Percentiles rank a stretch among this genome's conserved stretches.
These are phyloP conservation scores for Drosophila anomalata DNA, from an alignment of 2,888 invertebrate genomes.

Conservation along the genomic window DNA sequence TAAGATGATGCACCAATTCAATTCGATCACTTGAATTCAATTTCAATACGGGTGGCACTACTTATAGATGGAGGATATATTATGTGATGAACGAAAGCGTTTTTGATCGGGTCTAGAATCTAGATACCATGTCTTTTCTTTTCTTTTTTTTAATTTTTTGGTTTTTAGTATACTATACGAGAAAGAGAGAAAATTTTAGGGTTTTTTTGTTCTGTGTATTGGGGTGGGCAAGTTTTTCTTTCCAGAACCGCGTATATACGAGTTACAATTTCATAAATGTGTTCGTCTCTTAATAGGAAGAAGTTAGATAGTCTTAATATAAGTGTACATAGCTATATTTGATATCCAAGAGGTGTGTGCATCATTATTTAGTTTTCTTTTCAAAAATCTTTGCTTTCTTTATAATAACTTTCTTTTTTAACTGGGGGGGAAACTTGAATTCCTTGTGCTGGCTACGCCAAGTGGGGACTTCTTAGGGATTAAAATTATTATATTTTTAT, in stretches of 20 bases:
- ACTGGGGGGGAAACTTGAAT: slow-evolving; percentile 47
- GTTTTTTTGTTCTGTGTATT: slow-evolving; percentile 13
- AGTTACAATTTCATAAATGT: slow-evolving; percentile 27
- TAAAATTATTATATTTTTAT: slow-evolving; percentile 1
- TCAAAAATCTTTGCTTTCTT: slow-evolving; percentile 6
- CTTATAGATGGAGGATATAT: slow-evolving; percentile 33
- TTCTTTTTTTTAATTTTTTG: slow-evolving; percentile 1
- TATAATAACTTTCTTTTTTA: slow-evolving; percentile 11
- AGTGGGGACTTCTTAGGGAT: slow-evolving; percentile 36
- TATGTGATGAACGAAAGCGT: slow-evolving; percentile 23
- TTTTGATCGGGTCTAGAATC: slow-evolving; percentile 6
- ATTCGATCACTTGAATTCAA: slow-evolving; percentile 12
- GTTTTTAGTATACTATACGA: slow-evolving; percentile 13
- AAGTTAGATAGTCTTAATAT: slow-evolving; percentile 72
- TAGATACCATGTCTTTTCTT: slow-evolving; percentile 30
- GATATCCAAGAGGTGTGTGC: slow-evolving; percentile 75
- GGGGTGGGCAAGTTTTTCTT: slow-evolving; percentile 64
- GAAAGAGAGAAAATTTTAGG: slow-evolving; percentile 27
- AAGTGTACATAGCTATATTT: slow-evolving; percentile 64
- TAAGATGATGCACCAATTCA: slow-evolving; percentile 18
- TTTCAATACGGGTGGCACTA: slow-evolving; percentile 24
- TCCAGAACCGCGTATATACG: slow-evolving; percentile 55
- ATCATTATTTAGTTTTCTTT: slow-evolving; percentile 41
- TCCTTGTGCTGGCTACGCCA: slow-evolving; percentile 79
- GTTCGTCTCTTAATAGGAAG: slow-evolving; percentile 69